Base-by-base conservation (phyloP, 2,888 invertebrate species). In the Digitonthophagus gazella region DNA sequence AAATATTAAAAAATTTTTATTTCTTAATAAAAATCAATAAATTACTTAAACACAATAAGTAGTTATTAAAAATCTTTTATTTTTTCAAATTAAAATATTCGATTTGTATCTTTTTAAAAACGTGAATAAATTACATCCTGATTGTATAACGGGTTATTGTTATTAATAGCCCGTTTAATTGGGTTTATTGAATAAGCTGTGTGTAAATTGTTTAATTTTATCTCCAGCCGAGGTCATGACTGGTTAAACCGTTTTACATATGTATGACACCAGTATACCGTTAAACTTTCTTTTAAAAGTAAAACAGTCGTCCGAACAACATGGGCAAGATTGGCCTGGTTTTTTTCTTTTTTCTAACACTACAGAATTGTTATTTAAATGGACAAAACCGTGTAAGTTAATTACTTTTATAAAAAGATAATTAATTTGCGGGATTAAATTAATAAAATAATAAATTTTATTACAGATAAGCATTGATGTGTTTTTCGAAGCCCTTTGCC, bases 401-500 rank as follows among this genome's bases (percentile, higher is more conserved):
- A 44, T 3, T 6, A 6, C 6, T 2, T 44, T 44, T 8, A 44
- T 44, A 6, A 44, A 44, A 44, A 44, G 11, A 5, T 11, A 2
- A 44, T 44, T 3, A 44, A 8, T 44, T 44, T 44, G 8, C n/a
- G n/a, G n/a, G n/a, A n/a, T n/a, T n/a, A n/a, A n/a, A n/a, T n/a
- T n/a, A n/a, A n/a, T n/a, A n/a, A n/a, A n/a, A n/a, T n/a, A n/a
- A n/a, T n/a, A n/a, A n/a, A 44, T 44, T 66, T 64, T 58, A 67
- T 71, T 78, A 65, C 64, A 82, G 81, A 71, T 90, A n/a, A 82
- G 86, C 56, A 83, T 90, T 3, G 86, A 86, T 4, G 77, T 86
- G 69, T 78, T 84, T 71, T 90, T 89, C 75, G 90, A 90, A 78
- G 88, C 89, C 64, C 78, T 86, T 20, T 90, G 90, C 70, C 85